Conservation (phyloP, 1,140 invertebrate genomes). For the Panagrolaimus sp. region DNA sequence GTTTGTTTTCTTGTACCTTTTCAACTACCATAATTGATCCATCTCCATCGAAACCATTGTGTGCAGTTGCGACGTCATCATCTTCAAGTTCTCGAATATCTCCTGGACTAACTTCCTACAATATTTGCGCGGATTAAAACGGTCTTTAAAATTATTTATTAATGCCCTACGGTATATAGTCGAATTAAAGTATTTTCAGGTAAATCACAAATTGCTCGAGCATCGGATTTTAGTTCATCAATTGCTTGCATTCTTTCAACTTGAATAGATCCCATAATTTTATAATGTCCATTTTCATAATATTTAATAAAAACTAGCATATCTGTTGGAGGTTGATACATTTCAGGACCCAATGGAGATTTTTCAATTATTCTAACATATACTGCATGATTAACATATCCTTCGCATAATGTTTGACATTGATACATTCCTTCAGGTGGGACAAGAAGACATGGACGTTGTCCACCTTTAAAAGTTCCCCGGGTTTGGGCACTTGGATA, state of each 20-base stretch:
- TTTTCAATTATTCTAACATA: background rate
- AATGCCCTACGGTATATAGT: background rate
- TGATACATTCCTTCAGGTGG: background rate
- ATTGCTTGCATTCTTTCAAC: background rate
- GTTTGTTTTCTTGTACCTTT: background rate
- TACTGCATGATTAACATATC: background rate
- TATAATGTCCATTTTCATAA: background rate
- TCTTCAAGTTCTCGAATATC: constrained; percentile 3
- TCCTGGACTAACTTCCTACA: background rate
- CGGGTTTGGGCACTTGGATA: background rate
- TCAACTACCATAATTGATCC: background rate
- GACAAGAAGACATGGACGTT: background rate
- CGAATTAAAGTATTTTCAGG: background rate
- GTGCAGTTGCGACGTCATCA: background rate
- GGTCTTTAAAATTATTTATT: too few species aligned
- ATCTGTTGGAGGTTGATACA: background rate
- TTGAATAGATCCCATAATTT: background rate
- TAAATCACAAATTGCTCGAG: background rate
- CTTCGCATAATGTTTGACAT: background rate
- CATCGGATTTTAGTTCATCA: background rate
- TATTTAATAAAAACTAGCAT: background rate
- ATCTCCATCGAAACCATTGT: constrained; percentile 1
- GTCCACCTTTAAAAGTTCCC: background rate
- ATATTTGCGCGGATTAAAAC: too few species aligned
- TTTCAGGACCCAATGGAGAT: background rate